Evolutionary conservation across 2,888 invertebrate species (phyloP).

Genomic region (Axea sp.): DNA sequence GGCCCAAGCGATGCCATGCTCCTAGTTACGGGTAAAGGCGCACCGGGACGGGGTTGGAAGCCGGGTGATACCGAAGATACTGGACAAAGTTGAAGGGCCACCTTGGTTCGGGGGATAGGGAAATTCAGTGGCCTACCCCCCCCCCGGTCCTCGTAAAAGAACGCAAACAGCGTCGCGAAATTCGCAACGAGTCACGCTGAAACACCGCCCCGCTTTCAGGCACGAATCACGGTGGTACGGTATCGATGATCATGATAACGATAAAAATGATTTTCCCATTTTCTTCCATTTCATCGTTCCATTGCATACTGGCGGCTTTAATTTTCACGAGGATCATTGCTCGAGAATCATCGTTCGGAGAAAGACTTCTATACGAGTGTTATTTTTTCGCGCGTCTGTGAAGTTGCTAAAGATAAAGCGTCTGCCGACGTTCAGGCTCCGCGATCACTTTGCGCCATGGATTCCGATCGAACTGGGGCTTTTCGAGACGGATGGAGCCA

Average conservation of each 20-base stretch:
- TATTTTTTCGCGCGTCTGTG: conserved; percentile 64
- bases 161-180: no score
- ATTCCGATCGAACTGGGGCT: conserved; percentile 61
- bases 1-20: no score
- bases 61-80: no score
- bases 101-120: conserved; percentile 18
- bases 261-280: no score
- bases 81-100: conserved; percentile 44
- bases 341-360: conserved; percentile 11
- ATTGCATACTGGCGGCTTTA: background rate
- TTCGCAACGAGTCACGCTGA: background rate
- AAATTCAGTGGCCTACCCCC: conserved; percentile 5
- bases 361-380: conserved; percentile 19
- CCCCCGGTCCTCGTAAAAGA: no score
- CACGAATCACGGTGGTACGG: no score
- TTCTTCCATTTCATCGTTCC: background rate
- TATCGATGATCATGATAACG: no score
- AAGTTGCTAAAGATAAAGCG: conserved; percentile 75
- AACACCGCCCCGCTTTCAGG: no score
- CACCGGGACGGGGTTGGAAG: no score
- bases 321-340: conserved; percentile 17
- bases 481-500: conserved; percentile 47
- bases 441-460: conserved; percentile 65
- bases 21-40: no score
- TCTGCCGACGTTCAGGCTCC: conserved; percentile 67